Evolutionary conservation across 2,113 vertebrate genomes (phyloP).

Genomic region (Castor canadensis): DNA sequence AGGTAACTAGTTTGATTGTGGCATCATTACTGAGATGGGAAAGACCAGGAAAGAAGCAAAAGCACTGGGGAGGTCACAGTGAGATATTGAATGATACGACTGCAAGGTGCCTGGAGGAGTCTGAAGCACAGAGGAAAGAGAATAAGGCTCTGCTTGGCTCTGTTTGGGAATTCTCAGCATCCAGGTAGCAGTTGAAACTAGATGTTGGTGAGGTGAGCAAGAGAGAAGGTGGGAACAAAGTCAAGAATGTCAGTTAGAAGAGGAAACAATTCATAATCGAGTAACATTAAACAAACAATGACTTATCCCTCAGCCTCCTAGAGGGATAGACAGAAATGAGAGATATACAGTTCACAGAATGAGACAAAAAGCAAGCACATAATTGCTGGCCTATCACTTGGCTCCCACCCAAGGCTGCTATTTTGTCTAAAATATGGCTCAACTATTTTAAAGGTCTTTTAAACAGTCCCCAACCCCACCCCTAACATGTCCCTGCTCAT

Average conservation of each 20-base stretch:
- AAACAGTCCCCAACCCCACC: background rate
- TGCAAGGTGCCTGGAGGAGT: background rate
- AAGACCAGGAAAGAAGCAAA: background rate
- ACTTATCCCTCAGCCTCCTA: background rate
- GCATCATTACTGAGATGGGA: no score
- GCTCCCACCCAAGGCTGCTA: background rate
- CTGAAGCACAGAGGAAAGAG: background rate
- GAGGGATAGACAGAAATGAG: background rate
- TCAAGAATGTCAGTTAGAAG: background rate
- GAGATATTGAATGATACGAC: background rate
- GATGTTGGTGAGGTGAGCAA: background rate
- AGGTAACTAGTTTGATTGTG: background rate
- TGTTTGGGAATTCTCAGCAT: background rate
- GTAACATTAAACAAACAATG: background rate
- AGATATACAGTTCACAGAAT: background rate
- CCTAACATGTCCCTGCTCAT: background rate
- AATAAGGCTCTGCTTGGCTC: background rate
- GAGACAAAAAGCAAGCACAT: background rate
- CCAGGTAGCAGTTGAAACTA: background rate
- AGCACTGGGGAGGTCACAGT: background rate
- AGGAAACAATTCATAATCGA: background rate
- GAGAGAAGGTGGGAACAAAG: background rate
- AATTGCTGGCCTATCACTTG: background rate
- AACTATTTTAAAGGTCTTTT: background rate
- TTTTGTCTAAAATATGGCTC: background rate